Evolutionary conservation across 2,113 vertebrate species (phyloP).

Genomic region (Percopsis transmontana): DNA sequence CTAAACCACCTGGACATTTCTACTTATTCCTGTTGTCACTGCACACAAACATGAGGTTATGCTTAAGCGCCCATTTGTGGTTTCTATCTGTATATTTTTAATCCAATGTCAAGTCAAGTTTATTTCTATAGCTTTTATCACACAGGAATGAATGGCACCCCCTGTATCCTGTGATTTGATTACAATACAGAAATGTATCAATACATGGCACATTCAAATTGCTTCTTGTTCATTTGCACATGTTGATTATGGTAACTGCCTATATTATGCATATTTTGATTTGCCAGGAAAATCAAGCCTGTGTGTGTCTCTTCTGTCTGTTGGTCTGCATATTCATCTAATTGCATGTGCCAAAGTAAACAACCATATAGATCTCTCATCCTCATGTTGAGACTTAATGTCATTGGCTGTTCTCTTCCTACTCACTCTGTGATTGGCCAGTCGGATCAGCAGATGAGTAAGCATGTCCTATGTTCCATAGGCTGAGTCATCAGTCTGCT

Average conservation of each 20-base stretch:
- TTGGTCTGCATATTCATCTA: slow-evolving; percentile 21
- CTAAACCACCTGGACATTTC: background rate
- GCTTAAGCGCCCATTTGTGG: background rate
- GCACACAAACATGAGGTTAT: slow-evolving; percentile 10
- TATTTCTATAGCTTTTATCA: too few species aligned
- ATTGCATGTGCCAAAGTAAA: slow-evolving; percentile 14
- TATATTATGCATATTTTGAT: background rate
- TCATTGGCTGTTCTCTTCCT: slow-evolving; percentile 28
- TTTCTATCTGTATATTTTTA: background rate
- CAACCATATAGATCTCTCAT: slow-evolving; percentile 12
- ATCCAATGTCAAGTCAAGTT: background rate
- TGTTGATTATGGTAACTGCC: background rate
- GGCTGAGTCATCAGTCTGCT: slow-evolving; percentile 44
- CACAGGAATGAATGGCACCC: too few species aligned
- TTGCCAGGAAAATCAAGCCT: background rate
- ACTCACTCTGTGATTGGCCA: slow-evolving; percentile 50
- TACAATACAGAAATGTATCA: too few species aligned
- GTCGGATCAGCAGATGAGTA: slow-evolving; percentile 63
- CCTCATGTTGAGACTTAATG: slow-evolving; percentile 11
- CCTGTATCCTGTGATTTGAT: too few species aligned
- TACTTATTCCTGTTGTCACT: slow-evolving; percentile 8
- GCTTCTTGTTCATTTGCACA: background rate
- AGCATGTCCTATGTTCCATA: slow-evolving; percentile 56
- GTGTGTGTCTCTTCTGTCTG: slow-evolving; percentile 11
- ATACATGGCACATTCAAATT: too few species aligned